These are phyloP conservation scores for Eupithecia dodoneata DNA, from an alignment of 2,888 invertebrate genomes.

Conservation along the genomic window DNA sequence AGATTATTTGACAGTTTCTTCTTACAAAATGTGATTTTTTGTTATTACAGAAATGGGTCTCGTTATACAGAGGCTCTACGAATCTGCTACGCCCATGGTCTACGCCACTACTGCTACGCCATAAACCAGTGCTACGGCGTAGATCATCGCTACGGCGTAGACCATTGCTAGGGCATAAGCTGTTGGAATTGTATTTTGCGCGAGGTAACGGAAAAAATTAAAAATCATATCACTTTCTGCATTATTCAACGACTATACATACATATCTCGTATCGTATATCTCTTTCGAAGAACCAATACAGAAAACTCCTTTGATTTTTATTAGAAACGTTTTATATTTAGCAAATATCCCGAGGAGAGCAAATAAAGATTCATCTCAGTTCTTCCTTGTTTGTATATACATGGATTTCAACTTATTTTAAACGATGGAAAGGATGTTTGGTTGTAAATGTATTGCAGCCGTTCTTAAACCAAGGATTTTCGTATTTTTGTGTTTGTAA, in stretches of 20 bases:
- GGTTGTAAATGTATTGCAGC: background rate
- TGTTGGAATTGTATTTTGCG: background rate
- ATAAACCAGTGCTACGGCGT: too few relatives aligned
- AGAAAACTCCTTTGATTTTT: constrained; percentile 28
- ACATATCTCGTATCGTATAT: background rate
- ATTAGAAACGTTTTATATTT: constrained; percentile 23
- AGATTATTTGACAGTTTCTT: background rate
- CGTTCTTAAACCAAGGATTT: background rate
- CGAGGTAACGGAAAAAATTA: background rate
- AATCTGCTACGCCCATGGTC: too few relatives aligned
- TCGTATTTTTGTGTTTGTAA: background rate
- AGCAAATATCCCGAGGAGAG: constrained; percentile 29
- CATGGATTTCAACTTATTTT: constrained; percentile 15
- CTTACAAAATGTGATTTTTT: background rate
- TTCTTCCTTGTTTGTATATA: constrained; percentile 13
- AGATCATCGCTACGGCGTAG: background rate
- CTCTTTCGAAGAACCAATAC: constrained; percentile 25
- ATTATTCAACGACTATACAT: too few relatives aligned
- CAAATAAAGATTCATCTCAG: constrained; percentile 27
- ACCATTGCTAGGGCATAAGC: too few relatives aligned
- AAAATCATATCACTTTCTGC: background rate
- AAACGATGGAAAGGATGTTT: background rate
- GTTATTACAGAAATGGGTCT: too few relatives aligned
- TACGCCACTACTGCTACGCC: too few relatives aligned
- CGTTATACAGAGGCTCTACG: too few relatives aligned